Evolutionary conservation across 2,113 vertebrate genomes (phyloP).

Genomic region (Hydropotes inermis): DNA sequence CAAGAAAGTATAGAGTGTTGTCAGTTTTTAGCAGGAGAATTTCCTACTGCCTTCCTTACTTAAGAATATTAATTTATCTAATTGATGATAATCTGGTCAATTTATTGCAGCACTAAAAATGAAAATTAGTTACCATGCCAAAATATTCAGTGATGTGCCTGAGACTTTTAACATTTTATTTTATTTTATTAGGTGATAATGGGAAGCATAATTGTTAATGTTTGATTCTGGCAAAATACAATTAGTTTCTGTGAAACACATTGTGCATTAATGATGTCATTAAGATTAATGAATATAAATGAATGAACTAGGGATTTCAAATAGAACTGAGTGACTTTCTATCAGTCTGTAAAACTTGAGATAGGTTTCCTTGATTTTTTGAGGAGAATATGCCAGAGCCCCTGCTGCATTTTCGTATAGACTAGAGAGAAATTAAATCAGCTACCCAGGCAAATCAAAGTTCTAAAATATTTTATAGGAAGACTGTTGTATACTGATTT

Average conservation of each 20-base stretch:
- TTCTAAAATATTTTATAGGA: not conserved
- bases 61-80: conserved; percentile 61
- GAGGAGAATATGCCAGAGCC: not conserved
- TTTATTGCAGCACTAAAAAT: conserved; percentile 61
- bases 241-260: conserved; percentile 71
- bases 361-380: conserved; percentile 41
- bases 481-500: conserved; percentile 27
- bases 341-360: conserved; percentile 46
- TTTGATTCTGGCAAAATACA: conserved; percentile 71
- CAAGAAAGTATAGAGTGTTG: not conserved
- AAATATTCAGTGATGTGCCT: conserved; percentile 50
- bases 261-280: conserved; percentile 71
- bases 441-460: not conserved
- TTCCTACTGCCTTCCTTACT: not conserved
- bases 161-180: conserved; percentile 65
- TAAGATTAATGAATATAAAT: conserved; percentile 79
- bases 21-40: not conserved
- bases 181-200: conserved; percentile 68
- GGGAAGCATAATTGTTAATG: conserved; percentile 62
- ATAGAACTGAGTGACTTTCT: conserved; percentile 49
- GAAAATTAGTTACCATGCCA: conserved; percentile 42
- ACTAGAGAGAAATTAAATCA: conserved; percentile 10
- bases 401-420: not conserved
- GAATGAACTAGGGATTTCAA: conserved; percentile 64
- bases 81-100: conserved; percentile 67